Conservation (phyloP, 2,888 invertebrate genomes). For the Dryadula phaetusa region DNA sequence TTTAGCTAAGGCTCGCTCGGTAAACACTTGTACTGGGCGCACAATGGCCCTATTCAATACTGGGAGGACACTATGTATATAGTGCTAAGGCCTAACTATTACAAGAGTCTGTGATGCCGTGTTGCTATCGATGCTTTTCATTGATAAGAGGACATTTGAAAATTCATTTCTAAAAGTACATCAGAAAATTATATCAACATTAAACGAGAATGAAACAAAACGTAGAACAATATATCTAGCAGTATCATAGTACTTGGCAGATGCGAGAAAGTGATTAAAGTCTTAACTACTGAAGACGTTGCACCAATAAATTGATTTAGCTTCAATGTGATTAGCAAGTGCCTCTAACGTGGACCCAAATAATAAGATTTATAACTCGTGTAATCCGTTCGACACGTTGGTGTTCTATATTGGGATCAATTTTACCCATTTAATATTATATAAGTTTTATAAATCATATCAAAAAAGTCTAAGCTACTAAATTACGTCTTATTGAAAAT, state of each 20-base stretch:
- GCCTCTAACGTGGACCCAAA: constrained; percentile 31
- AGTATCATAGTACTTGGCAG: constrained; percentile 1
- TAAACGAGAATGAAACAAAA: background rate
- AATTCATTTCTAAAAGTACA: background rate
- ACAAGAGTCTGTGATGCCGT: constrained; percentile 16
- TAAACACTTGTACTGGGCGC: constrained; percentile 48
- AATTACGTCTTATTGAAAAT: no score
- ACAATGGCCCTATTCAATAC: constrained; percentile 42
- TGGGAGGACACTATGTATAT: constrained; percentile 39
- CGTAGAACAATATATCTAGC: background rate
- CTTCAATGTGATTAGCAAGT: constrained; percentile 34
- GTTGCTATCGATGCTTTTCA: background rate
- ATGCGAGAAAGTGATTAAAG: constrained; percentile 29
- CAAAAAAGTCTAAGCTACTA: background rate
- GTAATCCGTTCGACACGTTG: constrained; percentile 2
- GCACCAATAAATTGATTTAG: constrained; percentile 41
- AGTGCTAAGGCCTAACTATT: constrained; percentile 41
- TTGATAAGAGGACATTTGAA: background rate
- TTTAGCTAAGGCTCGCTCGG: constrained; percentile 50
- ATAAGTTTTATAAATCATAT: background rate
- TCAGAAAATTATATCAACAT: background rate
- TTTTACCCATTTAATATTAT: background rate
- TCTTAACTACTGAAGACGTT: constrained; percentile 32
- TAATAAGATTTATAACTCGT: constrained; percentile 34
- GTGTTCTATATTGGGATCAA: background rate